Conservation (phyloP, 2,888 invertebrate genomes). For the Ophonus ardosiacus region DNA sequence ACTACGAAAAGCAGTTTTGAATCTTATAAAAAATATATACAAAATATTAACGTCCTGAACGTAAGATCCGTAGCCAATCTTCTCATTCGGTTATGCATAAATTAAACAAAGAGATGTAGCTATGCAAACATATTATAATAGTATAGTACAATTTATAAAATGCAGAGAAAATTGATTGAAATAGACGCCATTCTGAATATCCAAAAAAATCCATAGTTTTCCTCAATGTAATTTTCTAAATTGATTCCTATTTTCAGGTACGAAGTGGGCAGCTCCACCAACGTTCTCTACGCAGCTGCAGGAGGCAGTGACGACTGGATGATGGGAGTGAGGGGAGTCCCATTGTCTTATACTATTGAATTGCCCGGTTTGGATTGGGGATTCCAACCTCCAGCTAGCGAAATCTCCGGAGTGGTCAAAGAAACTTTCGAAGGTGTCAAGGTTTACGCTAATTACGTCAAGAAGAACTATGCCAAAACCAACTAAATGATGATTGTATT, state of each 20-base stretch:
- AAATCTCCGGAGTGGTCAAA: constrained; percentile 78
- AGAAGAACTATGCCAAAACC: too few relatives aligned
- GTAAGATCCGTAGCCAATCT: not conserved
- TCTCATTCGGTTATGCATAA: too few relatives aligned
- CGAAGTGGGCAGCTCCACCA: constrained; percentile 75
- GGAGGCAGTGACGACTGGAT: constrained; percentile 84
- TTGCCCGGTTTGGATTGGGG: constrained; percentile 79
- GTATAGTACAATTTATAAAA: too few relatives aligned
- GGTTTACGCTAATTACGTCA: constrained; percentile 68
- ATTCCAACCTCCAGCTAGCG: constrained; percentile 78
- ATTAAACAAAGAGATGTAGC: too few relatives aligned
- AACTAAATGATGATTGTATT: too few relatives aligned
- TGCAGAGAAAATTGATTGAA: too few relatives aligned
- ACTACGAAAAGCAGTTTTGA: too few relatives aligned
- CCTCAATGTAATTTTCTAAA: not conserved
- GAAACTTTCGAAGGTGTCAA: constrained; percentile 80
- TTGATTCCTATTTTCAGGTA: constrained; percentile 67
- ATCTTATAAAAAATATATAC: too few relatives aligned
- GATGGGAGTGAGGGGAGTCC: constrained; percentile 78
- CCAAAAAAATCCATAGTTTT: not conserved
- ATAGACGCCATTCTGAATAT: not conserved
- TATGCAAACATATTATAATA: too few relatives aligned
- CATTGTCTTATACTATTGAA: constrained; percentile 81
- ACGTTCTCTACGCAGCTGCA: constrained; percentile 76
- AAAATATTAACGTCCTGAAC: not conserved